These are phyloP conservation scores for Cheilosia grossa DNA, from an alignment of 2,888 invertebrate species.

Conservation along the genomic window DNA sequence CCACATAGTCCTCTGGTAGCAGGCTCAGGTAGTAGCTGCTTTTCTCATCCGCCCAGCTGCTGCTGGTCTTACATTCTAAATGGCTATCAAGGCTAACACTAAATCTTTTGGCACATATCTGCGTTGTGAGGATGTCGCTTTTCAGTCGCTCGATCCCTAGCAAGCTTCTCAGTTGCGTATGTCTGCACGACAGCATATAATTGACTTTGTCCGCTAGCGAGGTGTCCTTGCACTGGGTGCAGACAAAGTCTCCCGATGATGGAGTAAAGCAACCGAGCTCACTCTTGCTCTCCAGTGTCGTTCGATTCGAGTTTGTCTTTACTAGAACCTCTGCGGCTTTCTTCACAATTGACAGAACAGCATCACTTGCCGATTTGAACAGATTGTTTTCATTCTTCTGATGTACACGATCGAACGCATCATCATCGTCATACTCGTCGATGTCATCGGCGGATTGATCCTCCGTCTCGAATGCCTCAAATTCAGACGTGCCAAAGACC, in stretches of 20 bases:
- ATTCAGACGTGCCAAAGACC: slow-evolving; percentile 96
- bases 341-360: slow-evolving; percentile 95
- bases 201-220: slow-evolving; percentile 89
- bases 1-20: slow-evolving; percentile 88
- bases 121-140: slow-evolving; percentile 86
- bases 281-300: slow-evolving; percentile 77
- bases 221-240: slow-evolving; percentile 88
- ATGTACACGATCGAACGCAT: slow-evolving; percentile 83
- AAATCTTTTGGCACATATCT: slow-evolving; percentile 85
- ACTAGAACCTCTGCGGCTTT: slow-evolving; percentile 94
- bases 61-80: slow-evolving; percentile 56
- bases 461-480: slow-evolving; percentile 93
- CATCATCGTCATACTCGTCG: slow-evolving; percentile 88
- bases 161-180: slow-evolving; percentile 86
- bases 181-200: slow-evolving; percentile 89
- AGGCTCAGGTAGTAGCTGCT: slow-evolving; percentile 86
- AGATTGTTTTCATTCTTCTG: slow-evolving; percentile 87
- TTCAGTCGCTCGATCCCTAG: slow-evolving; percentile 86
- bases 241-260: slow-evolving; percentile 87
- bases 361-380: slow-evolving; percentile 94
- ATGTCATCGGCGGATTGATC: slow-evolving; percentile 88
- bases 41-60: slow-evolving; percentile 75
- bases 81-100: slow-evolving; percentile 85
- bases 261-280: slow-evolving; percentile 87
- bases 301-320: slow-evolving; percentile 88